Conservation (phyloP, 2,797 vertebrate species). For the Thripadectes ignobilis region DNA sequence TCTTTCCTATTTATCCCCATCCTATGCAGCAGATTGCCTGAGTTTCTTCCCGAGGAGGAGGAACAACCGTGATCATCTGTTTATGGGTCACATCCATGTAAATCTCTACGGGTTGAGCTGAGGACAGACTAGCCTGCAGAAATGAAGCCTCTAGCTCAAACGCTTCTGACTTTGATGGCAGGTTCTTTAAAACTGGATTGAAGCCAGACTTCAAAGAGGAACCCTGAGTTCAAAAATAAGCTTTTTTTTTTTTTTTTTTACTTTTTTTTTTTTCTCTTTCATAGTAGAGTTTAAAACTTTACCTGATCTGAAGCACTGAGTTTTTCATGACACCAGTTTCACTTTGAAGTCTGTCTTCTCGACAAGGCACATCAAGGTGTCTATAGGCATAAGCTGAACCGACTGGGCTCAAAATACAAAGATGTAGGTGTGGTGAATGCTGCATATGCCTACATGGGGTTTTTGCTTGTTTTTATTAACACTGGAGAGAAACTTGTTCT, state of each 20-base stretch:
- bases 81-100: background rate
- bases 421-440: background rate
- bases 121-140: slow-evolving; percentile 30
- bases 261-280: background rate
- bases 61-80: background rate
- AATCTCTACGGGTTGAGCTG: slow-evolving; percentile 9
- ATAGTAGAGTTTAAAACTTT: slow-evolving; percentile 61
- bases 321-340: slow-evolving; percentile 34
- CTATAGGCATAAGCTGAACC: background rate
- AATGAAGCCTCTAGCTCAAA: slow-evolving; percentile 56
- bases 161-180: slow-evolving; percentile 52
- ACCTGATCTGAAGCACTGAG: slow-evolving; percentile 48
- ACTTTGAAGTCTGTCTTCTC: slow-evolving; percentile 69
- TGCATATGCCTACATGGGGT: background rate
- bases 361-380: slow-evolving; percentile 39
- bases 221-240: slow-evolving; percentile 56
- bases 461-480: background rate
- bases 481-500: background rate
- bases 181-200: slow-evolving; percentile 64
- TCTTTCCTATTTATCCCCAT: background rate
- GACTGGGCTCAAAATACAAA: background rate
- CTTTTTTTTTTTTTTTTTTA: background rate
- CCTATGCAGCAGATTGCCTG: background rate
- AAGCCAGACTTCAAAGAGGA: slow-evolving; percentile 65
- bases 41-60: background rate